A percentile compares a stretch with the other conserved stretches of the same genome.
phyloP scores from a whole-genome alignment of 1,140 invertebrate genomes.

The Gryon sp. region DNA sequence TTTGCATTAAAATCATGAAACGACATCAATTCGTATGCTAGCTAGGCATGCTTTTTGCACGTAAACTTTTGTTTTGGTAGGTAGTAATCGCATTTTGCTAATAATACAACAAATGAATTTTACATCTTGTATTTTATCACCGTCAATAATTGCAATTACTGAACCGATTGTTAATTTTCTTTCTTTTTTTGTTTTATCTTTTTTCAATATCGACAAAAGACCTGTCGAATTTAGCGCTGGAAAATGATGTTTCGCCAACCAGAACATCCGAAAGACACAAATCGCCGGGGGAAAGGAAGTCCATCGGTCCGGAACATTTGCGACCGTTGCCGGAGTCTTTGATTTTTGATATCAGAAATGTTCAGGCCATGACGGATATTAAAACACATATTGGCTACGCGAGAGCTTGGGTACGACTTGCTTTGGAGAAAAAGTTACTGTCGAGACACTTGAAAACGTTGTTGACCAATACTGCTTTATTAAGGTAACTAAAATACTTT shows the following conservation, averaged over 20 bases:
- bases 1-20: constrained; percentile 57
- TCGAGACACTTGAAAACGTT: constrained; percentile 95
- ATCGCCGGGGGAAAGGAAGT: constrained; percentile 80
- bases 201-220: constrained; percentile 82
- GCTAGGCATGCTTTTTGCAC: constrained; percentile 65
- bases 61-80: constrained; percentile 63
- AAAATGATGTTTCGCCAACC: constrained; percentile 82
- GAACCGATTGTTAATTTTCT: not conserved
- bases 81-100: constrained; percentile 53
- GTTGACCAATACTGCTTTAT: constrained; percentile 89
- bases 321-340: constrained; percentile 90
- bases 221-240: constrained; percentile 87
- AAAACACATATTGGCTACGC: constrained; percentile 99
- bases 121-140: no score
- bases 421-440: constrained; percentile 98
- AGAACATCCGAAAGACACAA: constrained; percentile 78
- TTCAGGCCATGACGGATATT: constrained; percentile 97
- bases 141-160: not conserved
- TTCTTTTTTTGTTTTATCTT: not conserved
- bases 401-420: constrained; percentile 96
- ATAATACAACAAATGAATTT: constrained; percentile 51
- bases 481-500: constrained; percentile 82
- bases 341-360: constrained; percentile 95
- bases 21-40: constrained; percentile 48
- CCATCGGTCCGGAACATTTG: constrained; percentile 81